Percentiles rank a stretch among this genome's conserved stretches.
Conservation (phyloP, 2,888 invertebrate genomes). For the Synanthedon myopaeformis region DNA sequence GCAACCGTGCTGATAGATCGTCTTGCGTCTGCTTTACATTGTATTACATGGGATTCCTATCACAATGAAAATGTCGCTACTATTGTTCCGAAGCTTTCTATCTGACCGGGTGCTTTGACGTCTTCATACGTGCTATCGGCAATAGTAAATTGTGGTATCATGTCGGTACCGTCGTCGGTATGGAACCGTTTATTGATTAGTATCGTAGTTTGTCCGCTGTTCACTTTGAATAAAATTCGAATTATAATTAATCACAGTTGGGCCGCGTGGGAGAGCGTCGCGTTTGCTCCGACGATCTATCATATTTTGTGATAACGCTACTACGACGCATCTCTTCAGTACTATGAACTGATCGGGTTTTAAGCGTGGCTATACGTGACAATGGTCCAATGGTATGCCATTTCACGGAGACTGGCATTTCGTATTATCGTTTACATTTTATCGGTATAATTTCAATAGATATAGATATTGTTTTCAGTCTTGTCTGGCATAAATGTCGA, state of each 20-base stretch:
- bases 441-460: neutral
- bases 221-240: constrained; percentile 71
- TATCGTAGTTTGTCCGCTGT: constrained; percentile 69
- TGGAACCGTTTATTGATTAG: constrained; percentile 70
- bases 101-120: constrained; percentile 52
- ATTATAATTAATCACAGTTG: constrained; percentile 69
- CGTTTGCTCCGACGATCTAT: constrained; percentile 61
- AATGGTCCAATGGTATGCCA: constrained; percentile 20
- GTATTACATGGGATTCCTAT: constrained; percentile 35
- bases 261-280: constrained; percentile 66
- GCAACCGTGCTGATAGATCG: constrained; percentile 20
- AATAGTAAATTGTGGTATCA: constrained; percentile 66
- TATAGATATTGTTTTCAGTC: neutral
- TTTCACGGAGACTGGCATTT: constrained; percentile 21
- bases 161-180: constrained; percentile 65
- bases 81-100: constrained; percentile 51
- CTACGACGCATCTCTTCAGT: constrained; percentile 58
- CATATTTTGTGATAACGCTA: constrained; percentile 70
- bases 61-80: constrained; percentile 46
- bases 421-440: constrained; percentile 9
- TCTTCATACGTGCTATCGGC: constrained; percentile 62
- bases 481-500: neutral
- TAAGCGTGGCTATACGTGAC: constrained; percentile 2
- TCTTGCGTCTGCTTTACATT: constrained; percentile 23
- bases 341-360: constrained; percentile 52